Evolutionary conservation across 2,888 invertebrate genomes (phyloP), one percentile per base, ranked within the genome.

Genomic region (Eupithecia centaureata): DNA sequence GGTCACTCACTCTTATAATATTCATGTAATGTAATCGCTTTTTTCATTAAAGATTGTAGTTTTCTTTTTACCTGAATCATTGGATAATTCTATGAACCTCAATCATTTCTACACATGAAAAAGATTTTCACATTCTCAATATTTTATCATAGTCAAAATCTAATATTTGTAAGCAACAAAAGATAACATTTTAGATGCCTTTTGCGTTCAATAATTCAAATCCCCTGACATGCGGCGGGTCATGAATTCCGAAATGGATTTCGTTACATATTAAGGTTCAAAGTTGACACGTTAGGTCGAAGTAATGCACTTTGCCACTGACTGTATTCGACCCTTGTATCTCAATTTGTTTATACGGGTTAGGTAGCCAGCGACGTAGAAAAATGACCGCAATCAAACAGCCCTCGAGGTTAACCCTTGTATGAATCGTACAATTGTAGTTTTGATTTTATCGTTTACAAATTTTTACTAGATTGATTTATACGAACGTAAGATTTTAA

Each of bases 331-430:
- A 60, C 63, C 59, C 52, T 59, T 63, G 52, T 63, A 63, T 54
- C 15, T 59, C 22, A 63, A 52, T 51, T 62, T 59, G 58, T 62
- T 62, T 58, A 42, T 47, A 59, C 62, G 18, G 32, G 33, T 25
- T 47, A 52, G 62, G 52, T 59, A 30, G 32, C 38, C 51, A 30
- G 54, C 42, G 54, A 32, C 67, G 10, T 38, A 33, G 59, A 63
- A 67, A 63, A 63, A 63, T 32, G 35, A 63, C 38, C 59, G 42
- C 60, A 63, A 67, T 67, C 38, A 35, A 52, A 59, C 25, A 22
- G 5, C n/a, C 27, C 52, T 25, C 32, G 57, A 22, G 38, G 58
- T 30, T 15, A 58, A 52, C 58, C 62, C 51, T 56, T 38, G 33
- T 22, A 52, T 8, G 47, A 47, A 47, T 22, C 47, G 18, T 47